Conservation (phyloP, 2,888 invertebrate species). For the Syritta pipiens region DNA sequence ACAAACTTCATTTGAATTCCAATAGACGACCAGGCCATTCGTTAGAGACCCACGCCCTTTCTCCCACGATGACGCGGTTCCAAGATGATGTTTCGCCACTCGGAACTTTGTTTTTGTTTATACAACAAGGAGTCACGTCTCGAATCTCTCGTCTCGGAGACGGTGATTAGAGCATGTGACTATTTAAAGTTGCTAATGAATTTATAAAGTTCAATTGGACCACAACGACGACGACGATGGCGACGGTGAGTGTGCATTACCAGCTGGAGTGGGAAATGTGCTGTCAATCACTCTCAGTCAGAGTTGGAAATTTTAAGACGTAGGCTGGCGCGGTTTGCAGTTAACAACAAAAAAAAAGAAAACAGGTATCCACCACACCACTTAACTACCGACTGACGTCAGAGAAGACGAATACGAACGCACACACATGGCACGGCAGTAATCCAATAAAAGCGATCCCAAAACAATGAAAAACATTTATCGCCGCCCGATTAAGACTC, state of each 20-base stretch:
- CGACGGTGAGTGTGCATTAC: neutral
- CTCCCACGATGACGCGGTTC: too few species aligned
- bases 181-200: conserved; percentile 3
- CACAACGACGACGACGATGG: neutral
- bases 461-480: conserved; percentile 16
- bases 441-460: conserved; percentile 24
- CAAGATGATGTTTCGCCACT: too few species aligned
- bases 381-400: conserved; percentile 46
- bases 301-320: neutral
- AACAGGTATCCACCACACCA: conserved; percentile 33
- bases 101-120: conserved; percentile 36
- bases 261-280: too few species aligned
- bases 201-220: neutral
- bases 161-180: conserved; percentile 8
- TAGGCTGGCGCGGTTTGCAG: conserved; percentile 5
- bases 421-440: neutral
- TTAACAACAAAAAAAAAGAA: conserved; percentile 19
- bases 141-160: neutral
- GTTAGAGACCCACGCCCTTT: conserved; percentile 6
- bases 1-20: conserved; percentile 39
- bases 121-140: neutral
- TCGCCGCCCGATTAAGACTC: conserved; percentile 34
- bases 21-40: conserved; percentile 7
- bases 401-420: conserved; percentile 14
- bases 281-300: too few species aligned